Evolutionary conservation across 2,113 vertebrate species (phyloP).

Genomic region (Gila orcuttii): DNA sequence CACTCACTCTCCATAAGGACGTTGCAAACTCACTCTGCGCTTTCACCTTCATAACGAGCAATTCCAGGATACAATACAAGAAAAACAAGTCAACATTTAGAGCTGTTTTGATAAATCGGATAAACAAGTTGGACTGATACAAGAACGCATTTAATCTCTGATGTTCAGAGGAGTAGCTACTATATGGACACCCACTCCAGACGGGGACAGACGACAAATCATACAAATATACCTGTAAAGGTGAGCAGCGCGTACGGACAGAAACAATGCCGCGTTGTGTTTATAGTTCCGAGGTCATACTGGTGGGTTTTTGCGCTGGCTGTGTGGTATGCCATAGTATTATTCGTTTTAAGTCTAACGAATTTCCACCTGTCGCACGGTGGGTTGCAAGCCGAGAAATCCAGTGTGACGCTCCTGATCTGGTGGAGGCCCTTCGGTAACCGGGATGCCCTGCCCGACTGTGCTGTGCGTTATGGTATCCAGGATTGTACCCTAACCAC

Average conservation of each 20-base stretch:
- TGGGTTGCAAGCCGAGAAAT: neutral
- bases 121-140: neutral
- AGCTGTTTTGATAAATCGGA: neutral
- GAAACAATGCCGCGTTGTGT: neutral
- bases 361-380: neutral
- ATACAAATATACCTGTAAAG: neutral
- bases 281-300: neutral
- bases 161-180: neutral
- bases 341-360: constrained; percentile 14
- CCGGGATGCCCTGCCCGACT: constrained; percentile 66
- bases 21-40: neutral
- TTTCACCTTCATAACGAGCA: no score
- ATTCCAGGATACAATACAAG: no score
- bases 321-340: neutral
- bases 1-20: neutral
- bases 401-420: constrained; percentile 75
- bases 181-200: neutral
- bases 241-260: neutral
- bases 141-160: neutral
- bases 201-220: neutral
- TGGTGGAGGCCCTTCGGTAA: constrained; percentile 85
- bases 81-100: neutral
- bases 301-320: neutral
- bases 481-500: constrained; percentile 79
- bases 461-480: constrained; percentile 73